A percentile compares a stretch with the other conserved stretches of the same genome.
These are phyloP conservation scores for Sericinus montela DNA, from an alignment of 2,888 invertebrate genomes.

Conservation along the genomic window DNA sequence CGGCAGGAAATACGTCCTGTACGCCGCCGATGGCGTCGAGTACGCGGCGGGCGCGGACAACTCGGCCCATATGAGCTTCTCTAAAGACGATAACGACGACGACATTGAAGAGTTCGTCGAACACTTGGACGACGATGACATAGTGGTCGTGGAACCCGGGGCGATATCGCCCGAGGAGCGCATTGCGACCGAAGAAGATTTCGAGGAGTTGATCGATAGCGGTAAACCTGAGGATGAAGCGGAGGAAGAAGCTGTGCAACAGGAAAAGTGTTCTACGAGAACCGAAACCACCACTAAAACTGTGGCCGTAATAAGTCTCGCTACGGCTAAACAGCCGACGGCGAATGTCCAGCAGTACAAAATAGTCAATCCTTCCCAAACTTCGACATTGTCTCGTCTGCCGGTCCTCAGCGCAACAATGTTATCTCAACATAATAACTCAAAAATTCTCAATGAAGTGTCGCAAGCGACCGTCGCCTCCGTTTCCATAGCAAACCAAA, in stretches of 20 bases:
- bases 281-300: constrained; percentile 75
- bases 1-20: constrained; percentile 81
- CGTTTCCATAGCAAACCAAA: constrained; percentile 73
- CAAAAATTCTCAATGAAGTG: constrained; percentile 75
- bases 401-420: constrained; percentile 59
- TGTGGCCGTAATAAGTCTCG: constrained; percentile 73
- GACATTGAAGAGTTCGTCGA: constrained; percentile 56
- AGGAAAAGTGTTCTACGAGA: constrained; percentile 62
- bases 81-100: constrained; percentile 53
- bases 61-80: constrained; percentile 54
- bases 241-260: constrained; percentile 45
- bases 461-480: constrained; percentile 80
- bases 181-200: constrained; percentile 82
- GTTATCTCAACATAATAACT: constrained; percentile 59
- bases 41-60: constrained; percentile 78
- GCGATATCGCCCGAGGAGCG: constrained; percentile 82
- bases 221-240: constrained; percentile 77
- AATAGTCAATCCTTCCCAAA: constrained; percentile 53
- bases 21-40: constrained; percentile 81
- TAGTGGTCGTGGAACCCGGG: constrained; percentile 80
- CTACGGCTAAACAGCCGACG: constrained; percentile 61
- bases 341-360: constrained; percentile 68
- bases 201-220: constrained; percentile 82
- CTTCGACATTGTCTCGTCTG: constrained; percentile 49
- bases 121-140: constrained; percentile 79